Percentiles rank a stretch among this genome's conserved stretches.
Conservation (phyloP, 2,888 invertebrate species). For the Eustalomyia histrio region DNA sequence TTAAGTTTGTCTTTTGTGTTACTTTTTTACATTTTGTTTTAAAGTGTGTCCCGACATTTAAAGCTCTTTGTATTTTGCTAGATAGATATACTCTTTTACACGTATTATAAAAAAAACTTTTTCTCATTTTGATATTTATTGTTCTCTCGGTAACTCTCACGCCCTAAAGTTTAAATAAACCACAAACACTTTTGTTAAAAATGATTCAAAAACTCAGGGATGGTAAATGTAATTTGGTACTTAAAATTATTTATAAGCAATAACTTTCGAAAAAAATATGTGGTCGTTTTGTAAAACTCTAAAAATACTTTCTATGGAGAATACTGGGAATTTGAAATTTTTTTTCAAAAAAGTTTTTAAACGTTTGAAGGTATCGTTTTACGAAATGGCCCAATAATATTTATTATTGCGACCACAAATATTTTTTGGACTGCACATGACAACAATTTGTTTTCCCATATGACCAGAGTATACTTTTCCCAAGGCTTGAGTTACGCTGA, state of each 20-base stretch:
- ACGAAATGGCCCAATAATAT: too few relatives aligned
- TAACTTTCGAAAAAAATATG: too few relatives aligned
- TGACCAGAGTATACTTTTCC: too few relatives aligned
- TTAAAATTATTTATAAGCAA: background rate
- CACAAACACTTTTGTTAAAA: conserved; percentile 10
- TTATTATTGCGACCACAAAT: too few relatives aligned
- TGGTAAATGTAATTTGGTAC: background rate
- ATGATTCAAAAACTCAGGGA: background rate
- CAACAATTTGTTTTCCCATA: too few relatives aligned
- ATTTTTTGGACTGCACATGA: too few relatives aligned
- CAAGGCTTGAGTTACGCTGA: too few relatives aligned
- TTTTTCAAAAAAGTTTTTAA: too few relatives aligned
- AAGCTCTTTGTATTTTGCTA: conserved; percentile 34
- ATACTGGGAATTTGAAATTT: too few relatives aligned
- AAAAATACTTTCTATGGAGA: too few relatives aligned
- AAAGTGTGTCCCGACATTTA: conserved; percentile 25
- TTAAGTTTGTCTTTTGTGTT: conserved; percentile 42
- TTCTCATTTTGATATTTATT: conserved; percentile 25
- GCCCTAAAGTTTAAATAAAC: conserved; percentile 52
- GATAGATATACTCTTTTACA: conserved; percentile 32
- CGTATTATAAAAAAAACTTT: conserved; percentile 47
- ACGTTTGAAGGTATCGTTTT: too few relatives aligned
- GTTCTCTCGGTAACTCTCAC: conserved; percentile 39
- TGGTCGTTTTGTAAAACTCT: too few relatives aligned
- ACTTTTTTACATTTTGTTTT: background rate